Percentiles rank a stretch among this genome's conserved stretches.
Evolutionary conservation across 2,113 vertebrate genomes (phyloP).

Genomic region (Rhinogobius similis): DNA sequence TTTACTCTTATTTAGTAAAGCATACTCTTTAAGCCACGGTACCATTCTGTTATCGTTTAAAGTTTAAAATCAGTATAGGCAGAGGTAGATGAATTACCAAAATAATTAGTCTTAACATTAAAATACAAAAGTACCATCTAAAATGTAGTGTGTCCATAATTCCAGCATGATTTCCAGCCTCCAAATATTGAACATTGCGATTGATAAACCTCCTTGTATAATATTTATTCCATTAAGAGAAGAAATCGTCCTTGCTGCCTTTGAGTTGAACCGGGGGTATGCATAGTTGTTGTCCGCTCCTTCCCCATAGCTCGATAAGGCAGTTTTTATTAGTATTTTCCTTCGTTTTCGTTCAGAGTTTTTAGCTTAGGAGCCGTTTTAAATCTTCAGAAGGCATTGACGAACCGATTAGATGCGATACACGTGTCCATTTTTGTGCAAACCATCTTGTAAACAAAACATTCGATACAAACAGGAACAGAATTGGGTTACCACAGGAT

Average conservation of each 20-base stretch:
- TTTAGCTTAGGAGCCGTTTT: neutral
- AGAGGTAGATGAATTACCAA: neutral
- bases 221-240: constrained; percentile 56
- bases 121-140: neutral
- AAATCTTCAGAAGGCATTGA: constrained; percentile 5
- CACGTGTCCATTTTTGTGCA: constrained; percentile 67
- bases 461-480: neutral
- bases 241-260: constrained; percentile 34
- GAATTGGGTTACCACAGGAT: constrained; percentile 12
- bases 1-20: too few relatives aligned
- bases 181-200: constrained; percentile 17
- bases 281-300: constrained; percentile 65
- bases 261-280: constrained; percentile 66
- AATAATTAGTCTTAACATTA: neutral
- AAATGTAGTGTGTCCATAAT: neutral
- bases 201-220: constrained; percentile 67
- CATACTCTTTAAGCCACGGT: neutral
- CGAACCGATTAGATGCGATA: constrained; percentile 19
- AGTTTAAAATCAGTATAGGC: neutral
- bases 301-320: constrained; percentile 47
- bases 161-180: neutral
- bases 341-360: neutral
- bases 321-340: constrained; percentile 26
- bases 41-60: neutral
- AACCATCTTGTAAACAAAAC: constrained; percentile 73